phyloP scores from a whole-genome alignment of 1,140 invertebrate species.

The Diuraphis noxia region DNA sequence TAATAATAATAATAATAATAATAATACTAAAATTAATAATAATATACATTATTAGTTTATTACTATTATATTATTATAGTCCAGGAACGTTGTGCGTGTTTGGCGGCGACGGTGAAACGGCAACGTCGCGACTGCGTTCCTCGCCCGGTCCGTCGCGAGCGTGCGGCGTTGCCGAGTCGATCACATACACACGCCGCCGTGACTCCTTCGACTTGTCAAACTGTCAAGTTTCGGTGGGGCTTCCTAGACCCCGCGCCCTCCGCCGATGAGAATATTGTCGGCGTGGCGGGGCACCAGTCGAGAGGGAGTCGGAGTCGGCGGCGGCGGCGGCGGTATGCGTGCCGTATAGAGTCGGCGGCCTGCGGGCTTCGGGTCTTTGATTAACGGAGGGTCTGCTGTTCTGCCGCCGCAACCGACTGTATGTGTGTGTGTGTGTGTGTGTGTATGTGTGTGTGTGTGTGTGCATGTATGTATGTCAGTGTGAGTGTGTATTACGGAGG shows the following conservation, averaged over 20 bases:
- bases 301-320: not conserved
- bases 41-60: not conserved
- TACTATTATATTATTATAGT: not conserved
- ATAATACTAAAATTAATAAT: not conserved
- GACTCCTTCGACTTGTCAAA: slow-evolving; percentile 51
- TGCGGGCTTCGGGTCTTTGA: slow-evolving; percentile 50
- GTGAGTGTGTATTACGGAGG: not conserved
- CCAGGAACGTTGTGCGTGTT: not conserved
- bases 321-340: slow-evolving; percentile 12
- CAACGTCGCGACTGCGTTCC: slow-evolving; percentile 35
- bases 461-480: not conserved
- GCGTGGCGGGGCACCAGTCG: not conserved
- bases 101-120: slow-evolving; percentile 15
- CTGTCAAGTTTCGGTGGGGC: slow-evolving; percentile 48
- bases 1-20: not conserved
- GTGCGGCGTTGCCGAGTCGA: slow-evolving; percentile 31
- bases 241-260: not conserved
- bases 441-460: not conserved
- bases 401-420: not conserved
- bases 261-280: not conserved
- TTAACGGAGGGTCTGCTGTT: slow-evolving; percentile 40
- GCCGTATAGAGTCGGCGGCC: not conserved
- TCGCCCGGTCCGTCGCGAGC: not conserved
- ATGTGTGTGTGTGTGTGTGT: not conserved
- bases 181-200: slow-evolving; percentile 30